Conservation (phyloP, 2,888 invertebrate genomes). For the Maniola hyperantus region DNA sequence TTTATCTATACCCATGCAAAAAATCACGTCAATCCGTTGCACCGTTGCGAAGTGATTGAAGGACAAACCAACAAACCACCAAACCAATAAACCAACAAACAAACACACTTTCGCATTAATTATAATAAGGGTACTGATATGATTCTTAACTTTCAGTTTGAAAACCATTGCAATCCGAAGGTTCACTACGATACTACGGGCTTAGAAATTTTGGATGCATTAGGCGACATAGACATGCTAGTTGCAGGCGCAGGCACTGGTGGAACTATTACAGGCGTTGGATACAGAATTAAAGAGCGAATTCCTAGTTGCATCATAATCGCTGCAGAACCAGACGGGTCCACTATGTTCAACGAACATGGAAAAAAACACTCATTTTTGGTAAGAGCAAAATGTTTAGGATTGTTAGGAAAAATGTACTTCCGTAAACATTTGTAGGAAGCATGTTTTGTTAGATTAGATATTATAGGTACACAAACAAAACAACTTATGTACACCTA, state of each 20-base stretch:
- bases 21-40: too few relatives aligned
- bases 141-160: constrained; percentile 83
- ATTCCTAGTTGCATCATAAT: constrained; percentile 88
- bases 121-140: background rate
- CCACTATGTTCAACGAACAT: constrained; percentile 65
- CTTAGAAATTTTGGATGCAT: constrained; percentile 89
- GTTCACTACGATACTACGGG: constrained; percentile 97
- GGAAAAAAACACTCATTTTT: constrained; percentile 47
- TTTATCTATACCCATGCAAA: too few relatives aligned
- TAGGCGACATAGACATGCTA: constrained; percentile 90
- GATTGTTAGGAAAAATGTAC: background rate
- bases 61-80: too few relatives aligned
- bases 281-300: constrained; percentile 91
- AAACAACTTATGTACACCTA: too few relatives aligned
- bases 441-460: background rate
- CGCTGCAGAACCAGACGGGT: constrained; percentile 94
- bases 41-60: too few relatives aligned
- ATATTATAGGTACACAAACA: too few relatives aligned
- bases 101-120: too few relatives aligned
- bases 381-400: constrained; percentile 39
- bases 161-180: constrained; percentile 94
- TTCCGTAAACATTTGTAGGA: background rate
- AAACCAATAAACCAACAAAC: too few relatives aligned
- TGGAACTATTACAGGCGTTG: constrained; percentile 94
- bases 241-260: constrained; percentile 94